Base-by-base conservation (phyloP, 2,797 vertebrate species). In the Echeneis naucrates region DNA sequence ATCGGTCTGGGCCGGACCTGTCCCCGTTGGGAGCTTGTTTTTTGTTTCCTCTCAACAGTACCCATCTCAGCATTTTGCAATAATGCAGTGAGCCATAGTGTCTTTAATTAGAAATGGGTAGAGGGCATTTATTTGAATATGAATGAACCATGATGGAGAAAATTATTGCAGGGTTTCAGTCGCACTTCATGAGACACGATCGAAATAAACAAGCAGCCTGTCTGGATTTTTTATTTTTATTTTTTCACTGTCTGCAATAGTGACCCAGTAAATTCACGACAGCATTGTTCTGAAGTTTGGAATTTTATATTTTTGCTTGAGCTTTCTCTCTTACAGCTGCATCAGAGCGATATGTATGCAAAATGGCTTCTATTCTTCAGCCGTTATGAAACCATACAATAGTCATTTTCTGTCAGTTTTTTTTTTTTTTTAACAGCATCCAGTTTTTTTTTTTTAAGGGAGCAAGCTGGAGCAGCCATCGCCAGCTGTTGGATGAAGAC, bases 31-130 rank as follows among this genome's bases (percentile, higher is more conserved):
- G 32, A 75, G 70, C 57, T 66, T 0, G 11, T 40, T 67, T 65
- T 85, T 82, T 78, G 80, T 80, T 78, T 83, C 62, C 50, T 51
- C 63, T 86, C 75, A 56, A 35, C 79, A 55, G 72, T 40, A 82
- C 70, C 68, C 60, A 62, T 72, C 68, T 74, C 59, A 61, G 70
- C 77, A 30, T 52, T 64, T 57, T 55, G 52, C 75, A 54, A 14
- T 33, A 61, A 59, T 23, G 42, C 61, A 52, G 68, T n/a, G 27
- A 78, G 72, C 67, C 77, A 53, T 75, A 17, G 19, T 8, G 58
- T 23, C 72, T 74, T 82, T 88, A 87, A 90, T 90, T 80, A 86
- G 71, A 87, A 87, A 85, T 44, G 55, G 67, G 65, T 16, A 3
- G 55, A 70, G 35, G 59, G 51, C 74, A 60, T 74, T 85, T 58